Evolutionary conservation across 92 coral and sea anemone genomes (phyloP).

Genomic region (Scolanthus callimorphus): DNA sequence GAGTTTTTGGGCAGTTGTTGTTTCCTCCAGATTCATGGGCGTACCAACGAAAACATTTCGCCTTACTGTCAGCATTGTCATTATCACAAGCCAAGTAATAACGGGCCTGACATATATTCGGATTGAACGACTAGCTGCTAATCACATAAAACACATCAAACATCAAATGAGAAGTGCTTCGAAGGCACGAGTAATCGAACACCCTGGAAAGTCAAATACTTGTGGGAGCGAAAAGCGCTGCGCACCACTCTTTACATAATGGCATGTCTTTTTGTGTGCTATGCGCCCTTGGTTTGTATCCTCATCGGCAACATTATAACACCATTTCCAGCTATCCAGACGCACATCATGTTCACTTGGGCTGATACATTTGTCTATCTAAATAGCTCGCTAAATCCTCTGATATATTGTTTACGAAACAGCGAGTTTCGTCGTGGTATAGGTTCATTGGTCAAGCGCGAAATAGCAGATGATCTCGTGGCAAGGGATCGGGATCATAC

Average conservation of each 20-base stretch:
- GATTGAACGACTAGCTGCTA: slow-evolving; percentile 33
- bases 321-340: neutral
- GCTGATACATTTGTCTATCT: slow-evolving; percentile 29
- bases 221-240: slow-evolving; percentile 20
- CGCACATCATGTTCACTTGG: slow-evolving; percentile 34
- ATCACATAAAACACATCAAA: slow-evolving; percentile 15
- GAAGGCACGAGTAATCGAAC: neutral
- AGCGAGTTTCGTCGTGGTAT: slow-evolving; percentile 35
- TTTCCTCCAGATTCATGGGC: slow-evolving; percentile 35
- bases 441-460: too few species aligned
- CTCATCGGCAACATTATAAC: slow-evolving; percentile 15
- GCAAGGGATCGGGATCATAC: too few species aligned
- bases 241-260: slow-evolving; percentile 21
- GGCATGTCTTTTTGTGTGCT: slow-evolving; percentile 28
- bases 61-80: slow-evolving; percentile 21
- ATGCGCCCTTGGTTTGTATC: slow-evolving; percentile 19
- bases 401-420: slow-evolving; percentile 29
- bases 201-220: neutral
- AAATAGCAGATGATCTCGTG: too few species aligned
- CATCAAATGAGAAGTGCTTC: slow-evolving; percentile 7
- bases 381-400: slow-evolving; percentile 28
- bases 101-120: slow-evolving; percentile 27
- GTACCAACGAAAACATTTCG: slow-evolving; percentile 21
- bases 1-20: slow-evolving; percentile 24
- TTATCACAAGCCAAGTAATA: slow-evolving; percentile 17